Evolutionary conservation across 2,888 invertebrate genomes (phyloP).

Genomic region (Melolontha melolontha): DNA sequence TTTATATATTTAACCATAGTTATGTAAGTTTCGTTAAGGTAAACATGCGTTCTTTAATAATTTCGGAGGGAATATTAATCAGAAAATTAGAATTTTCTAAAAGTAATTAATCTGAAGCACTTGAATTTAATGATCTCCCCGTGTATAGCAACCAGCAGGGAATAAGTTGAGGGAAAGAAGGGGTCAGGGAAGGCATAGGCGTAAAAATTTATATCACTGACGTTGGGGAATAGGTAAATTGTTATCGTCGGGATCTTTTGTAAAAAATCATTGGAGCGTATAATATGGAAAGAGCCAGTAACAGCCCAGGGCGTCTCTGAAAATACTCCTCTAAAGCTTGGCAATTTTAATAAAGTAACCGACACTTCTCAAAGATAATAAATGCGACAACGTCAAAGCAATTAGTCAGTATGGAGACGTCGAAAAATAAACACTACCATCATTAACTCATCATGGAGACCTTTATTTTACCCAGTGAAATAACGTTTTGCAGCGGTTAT

Average conservation of each 20-base stretch:
- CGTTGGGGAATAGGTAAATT: constrained; percentile 40
- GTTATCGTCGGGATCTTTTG: constrained; percentile 41
- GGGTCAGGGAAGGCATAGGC: constrained; percentile 16
- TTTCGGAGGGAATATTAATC: too few relatives aligned
- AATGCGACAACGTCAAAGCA: constrained; percentile 37
- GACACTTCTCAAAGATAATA: constrained; percentile 42
- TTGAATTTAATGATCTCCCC: constrained; percentile 26
- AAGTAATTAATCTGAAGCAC: constrained; percentile 28
- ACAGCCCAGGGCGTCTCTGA: constrained; percentile 32
- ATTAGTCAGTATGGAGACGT: constrained; percentile 35
- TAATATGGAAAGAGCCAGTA: constrained; percentile 39
- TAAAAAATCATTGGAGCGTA: constrained; percentile 43
- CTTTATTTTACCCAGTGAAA: constrained; percentile 23
- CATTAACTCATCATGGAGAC: constrained; percentile 27
- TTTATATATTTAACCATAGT: too few relatives aligned
- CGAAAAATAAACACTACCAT: constrained; percentile 31
- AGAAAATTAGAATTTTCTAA: background rate
- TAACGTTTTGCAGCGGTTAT: constrained; percentile 12
- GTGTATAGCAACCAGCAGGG: too few relatives aligned
- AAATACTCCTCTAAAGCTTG: constrained; percentile 34
- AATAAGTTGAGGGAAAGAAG: constrained; percentile 1
- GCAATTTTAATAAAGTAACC: constrained; percentile 42
- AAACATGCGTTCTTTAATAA: too few relatives aligned
- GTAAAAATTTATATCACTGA: constrained; percentile 34
- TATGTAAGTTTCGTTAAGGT: too few relatives aligned